Conservation (phyloP, 2,113 vertebrate species). For the Oncorhynchus keta region DNA sequence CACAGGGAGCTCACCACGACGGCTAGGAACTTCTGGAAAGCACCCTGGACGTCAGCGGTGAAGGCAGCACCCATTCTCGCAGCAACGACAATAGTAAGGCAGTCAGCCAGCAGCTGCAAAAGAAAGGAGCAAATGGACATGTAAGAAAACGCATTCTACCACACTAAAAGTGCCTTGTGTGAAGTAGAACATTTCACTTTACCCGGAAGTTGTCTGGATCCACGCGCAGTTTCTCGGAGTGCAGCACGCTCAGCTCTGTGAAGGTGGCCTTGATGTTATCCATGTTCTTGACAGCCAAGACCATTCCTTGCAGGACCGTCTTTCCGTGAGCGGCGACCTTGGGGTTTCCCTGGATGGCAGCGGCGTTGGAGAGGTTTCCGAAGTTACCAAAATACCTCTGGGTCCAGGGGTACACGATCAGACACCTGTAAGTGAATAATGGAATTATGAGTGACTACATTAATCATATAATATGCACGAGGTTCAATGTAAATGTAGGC, state of each 20-base stretch:
- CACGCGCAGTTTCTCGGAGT: slow-evolving; percentile 54
- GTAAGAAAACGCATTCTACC: no score
- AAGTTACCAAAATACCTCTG: slow-evolving; percentile 83
- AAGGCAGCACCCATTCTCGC: slow-evolving; percentile 18
- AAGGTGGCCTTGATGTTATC: slow-evolving; percentile 35
- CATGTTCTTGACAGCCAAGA: slow-evolving; percentile 41
- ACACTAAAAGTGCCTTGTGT: no score
- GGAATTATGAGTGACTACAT: neutral
- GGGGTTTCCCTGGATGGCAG: slow-evolving; percentile 38
- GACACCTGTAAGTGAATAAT: slow-evolving; percentile 52
- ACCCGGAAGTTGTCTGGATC: slow-evolving; percentile 63
- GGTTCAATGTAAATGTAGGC: no score
- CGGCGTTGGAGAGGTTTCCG: slow-evolving; percentile 69
- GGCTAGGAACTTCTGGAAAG: slow-evolving; percentile 43
- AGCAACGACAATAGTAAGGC: slow-evolving; percentile 23
- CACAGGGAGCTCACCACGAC: slow-evolving; percentile 28
- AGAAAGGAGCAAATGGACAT: neutral
- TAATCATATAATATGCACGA: no score
- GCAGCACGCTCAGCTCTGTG: slow-evolving; percentile 45
- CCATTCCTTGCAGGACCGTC: slow-evolving; percentile 38
- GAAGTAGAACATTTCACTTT: neutral
- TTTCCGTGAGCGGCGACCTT: slow-evolving; percentile 63
- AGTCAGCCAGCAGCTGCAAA: slow-evolving; percentile 38
- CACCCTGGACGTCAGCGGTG: slow-evolving; percentile 36
- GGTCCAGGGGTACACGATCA: slow-evolving; percentile 68